phyloP scores from a whole-genome alignment of 2,888 invertebrate genomes.

The Cryptocephalus primarius region DNA sequence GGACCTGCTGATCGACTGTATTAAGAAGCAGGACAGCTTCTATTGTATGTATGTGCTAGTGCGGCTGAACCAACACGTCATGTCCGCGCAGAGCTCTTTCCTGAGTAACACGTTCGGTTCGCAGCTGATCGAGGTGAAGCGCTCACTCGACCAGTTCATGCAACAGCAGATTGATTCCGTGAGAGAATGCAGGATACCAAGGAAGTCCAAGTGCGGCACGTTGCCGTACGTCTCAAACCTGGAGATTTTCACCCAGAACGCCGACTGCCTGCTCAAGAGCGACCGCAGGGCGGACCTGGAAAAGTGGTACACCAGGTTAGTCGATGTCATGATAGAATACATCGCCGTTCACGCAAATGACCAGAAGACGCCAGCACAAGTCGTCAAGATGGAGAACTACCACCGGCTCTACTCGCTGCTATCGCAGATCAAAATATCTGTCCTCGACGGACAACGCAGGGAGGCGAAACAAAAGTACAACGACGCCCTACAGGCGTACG shows the following conservation, averaged over 20 bases:
- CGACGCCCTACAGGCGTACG: constrained; percentile 84
- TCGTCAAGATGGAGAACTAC: constrained; percentile 92
- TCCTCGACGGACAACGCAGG: constrained; percentile 77
- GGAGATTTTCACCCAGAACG: constrained; percentile 77
- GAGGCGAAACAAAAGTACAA: constrained; percentile 85
- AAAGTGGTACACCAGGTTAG: constrained; percentile 77
- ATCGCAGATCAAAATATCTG: constrained; percentile 80
- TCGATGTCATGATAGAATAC: constrained; percentile 74
- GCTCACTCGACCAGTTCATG: constrained; percentile 88
- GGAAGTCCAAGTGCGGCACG: constrained; percentile 77
- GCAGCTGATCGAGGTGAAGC: constrained; percentile 75
- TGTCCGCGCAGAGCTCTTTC: constrained; percentile 82
- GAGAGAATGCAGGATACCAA: constrained; percentile 57
- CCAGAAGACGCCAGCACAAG: constrained; percentile 84
- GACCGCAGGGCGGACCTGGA: constrained; percentile 84
- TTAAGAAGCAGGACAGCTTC: constrained; percentile 81
- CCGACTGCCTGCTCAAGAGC: constrained; percentile 81
- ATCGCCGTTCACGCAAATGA: constrained; percentile 68
- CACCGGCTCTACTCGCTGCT: constrained; percentile 83
- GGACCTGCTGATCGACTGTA: constrained; percentile 71
- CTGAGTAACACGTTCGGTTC: constrained; percentile 80
- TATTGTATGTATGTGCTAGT: constrained; percentile 92
- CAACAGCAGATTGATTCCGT: constrained; percentile 71
- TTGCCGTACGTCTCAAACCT: constrained; percentile 82
- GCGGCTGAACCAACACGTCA: constrained; percentile 82